Evolutionary conservation across 1,140 invertebrate species (phyloP), one percentile per base, ranked within the genome.

Genomic region (Papilio polytes): DNA sequence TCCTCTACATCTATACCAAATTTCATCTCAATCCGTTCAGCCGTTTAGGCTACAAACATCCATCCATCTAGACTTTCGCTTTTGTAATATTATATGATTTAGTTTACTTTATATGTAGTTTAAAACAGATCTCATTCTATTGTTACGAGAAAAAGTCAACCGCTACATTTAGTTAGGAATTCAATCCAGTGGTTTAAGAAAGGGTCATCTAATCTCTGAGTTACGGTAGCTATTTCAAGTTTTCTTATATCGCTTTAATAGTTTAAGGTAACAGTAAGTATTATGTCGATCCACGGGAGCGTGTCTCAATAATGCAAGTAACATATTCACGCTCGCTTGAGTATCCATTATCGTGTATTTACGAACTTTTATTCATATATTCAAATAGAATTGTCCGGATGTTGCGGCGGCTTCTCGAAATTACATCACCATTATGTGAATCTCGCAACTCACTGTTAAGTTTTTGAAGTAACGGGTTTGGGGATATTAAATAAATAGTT

Each of bases 371-470:
- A 63, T 87, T 84, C 84, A 82, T 86, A 83, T 86, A 85, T 80
- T 90, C 83, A 85, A 86, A 86, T 86, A 86, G 85, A 89, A 90
- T 87, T 89, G 81, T 73, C 88, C 90, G 88, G 88, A 91, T 85
- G 88, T 84, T 63, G 63, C 31, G 82, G 31, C 56, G 70, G 80
- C 84, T 87, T 89, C 84, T 81, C 82, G 80, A 85, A 88, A 88
- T 90, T 90, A 87, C 85, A 83, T 84, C 84, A 86, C 80, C 80
- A 84, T 88, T 85, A 86, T 81, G 73, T 73, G 76, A 81, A 86
- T 86, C 82, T 73, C 80, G 85, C 85, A 83, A 88, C 84, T 89
- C 88, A 88, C 84, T 85, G 87, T 86, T 73, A 73, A 84, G 74
- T 85, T 82, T 84, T 51, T 51, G 74, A 78, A 53, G 77, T 77